These are phyloP conservation scores for Drosophila leonis DNA, from an alignment of 2,888 invertebrate genomes.

Conservation along the genomic window DNA sequence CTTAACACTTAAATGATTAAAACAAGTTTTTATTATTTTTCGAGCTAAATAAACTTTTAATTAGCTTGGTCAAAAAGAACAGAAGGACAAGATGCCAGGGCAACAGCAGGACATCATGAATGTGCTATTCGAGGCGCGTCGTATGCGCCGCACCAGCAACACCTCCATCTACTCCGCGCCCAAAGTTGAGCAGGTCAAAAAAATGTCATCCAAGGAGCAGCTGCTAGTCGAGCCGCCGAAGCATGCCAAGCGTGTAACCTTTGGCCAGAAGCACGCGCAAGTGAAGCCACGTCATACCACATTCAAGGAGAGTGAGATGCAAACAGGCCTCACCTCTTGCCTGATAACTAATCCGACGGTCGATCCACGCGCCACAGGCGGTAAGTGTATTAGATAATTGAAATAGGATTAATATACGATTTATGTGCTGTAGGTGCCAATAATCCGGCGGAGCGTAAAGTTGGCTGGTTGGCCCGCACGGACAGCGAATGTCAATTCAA, in stretches of 20 bases:
- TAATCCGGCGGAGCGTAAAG: conserved; percentile 56
- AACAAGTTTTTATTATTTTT: conserved; percentile 20
- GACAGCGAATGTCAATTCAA: conserved; percentile 67
- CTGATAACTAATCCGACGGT: conserved; percentile 47
- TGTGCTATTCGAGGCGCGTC: conserved; percentile 26
- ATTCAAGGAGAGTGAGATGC: conserved; percentile 35
- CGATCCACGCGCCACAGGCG: conserved; percentile 40
- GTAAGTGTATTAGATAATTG: conserved; percentile 24
- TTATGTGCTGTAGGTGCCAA: conserved; percentile 48
- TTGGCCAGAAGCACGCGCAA: conserved; percentile 27
- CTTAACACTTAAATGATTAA: conserved; percentile 31
- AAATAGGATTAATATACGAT: not conserved
- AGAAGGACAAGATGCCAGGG: conserved; percentile 19
- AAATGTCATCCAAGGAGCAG: conserved; percentile 36
- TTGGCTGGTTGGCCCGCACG: conserved; percentile 52
- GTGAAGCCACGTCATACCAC: conserved; percentile 18
- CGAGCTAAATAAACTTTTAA: conserved; percentile 10
- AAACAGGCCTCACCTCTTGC: conserved; percentile 57
- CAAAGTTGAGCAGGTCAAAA: conserved; percentile 5
- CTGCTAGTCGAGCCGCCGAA: conserved; percentile 38
- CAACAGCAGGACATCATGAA: conserved; percentile 28
- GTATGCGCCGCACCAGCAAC: conserved; percentile 38
- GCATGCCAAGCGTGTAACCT: conserved; percentile 65
- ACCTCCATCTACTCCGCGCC: conserved; percentile 9
- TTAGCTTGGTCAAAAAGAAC: not conserved